phyloP scores from a whole-genome alignment of 2,888 invertebrate species.

The Drosophila subquinaria region DNA sequence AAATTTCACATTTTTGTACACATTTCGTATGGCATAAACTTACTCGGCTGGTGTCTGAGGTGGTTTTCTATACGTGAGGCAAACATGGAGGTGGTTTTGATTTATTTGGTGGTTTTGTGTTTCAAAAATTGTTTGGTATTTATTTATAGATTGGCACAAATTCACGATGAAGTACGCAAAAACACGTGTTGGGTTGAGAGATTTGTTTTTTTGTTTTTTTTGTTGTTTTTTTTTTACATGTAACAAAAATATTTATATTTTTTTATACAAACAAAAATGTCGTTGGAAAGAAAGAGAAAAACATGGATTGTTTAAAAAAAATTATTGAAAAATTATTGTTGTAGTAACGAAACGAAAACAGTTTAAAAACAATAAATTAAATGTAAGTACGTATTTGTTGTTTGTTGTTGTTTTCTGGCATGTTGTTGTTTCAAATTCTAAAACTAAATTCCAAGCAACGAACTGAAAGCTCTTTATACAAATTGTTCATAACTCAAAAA shows the following conservation, averaged over 20 bases:
- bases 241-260: conserved; percentile 65
- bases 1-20: no score
- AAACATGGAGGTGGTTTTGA: conserved; percentile 79
- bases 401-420: conserved; percentile 71
- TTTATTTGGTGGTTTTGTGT: conserved; percentile 72
- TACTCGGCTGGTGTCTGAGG: no score
- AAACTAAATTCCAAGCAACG: conserved; percentile 78
- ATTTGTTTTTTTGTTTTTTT: conserved; percentile 51
- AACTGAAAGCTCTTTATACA: conserved; percentile 65
- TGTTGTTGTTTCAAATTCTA: conserved; percentile 54
- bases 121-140: conserved; percentile 71
- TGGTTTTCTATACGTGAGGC: conserved; percentile 85
- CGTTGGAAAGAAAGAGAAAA: conserved; percentile 81
- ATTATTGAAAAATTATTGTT: conserved; percentile 61
- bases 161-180: conserved; percentile 68
- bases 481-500: conserved; percentile 53
- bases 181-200: conserved; percentile 67
- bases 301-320: conserved; percentile 77
- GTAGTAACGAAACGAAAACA: conserved; percentile 67
- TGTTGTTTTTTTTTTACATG: conserved; percentile 56
- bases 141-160: conserved; percentile 66
- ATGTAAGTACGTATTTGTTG: conserved; percentile 76
- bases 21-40: no score
- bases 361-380: conserved; percentile 66
- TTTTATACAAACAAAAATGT: conserved; percentile 73